Base-by-base conservation (phyloP, 2,113 vertebrate genomes). In the Seriola aureovittata region DNA sequence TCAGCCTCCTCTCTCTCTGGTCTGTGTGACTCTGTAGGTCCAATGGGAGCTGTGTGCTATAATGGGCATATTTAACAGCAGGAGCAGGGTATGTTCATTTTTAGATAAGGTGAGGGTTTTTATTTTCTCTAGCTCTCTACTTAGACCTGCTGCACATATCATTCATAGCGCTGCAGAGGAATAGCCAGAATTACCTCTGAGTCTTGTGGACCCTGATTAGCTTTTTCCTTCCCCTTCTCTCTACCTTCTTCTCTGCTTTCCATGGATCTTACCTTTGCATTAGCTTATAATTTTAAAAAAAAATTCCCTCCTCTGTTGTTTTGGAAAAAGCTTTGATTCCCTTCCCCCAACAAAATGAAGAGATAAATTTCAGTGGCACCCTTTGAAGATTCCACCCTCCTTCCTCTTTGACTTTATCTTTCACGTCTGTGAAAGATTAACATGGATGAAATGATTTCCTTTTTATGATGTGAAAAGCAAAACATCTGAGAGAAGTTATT, bases 221-320 rank as follows among this genome's bases (percentile, higher is more conserved):
- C 36, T 72, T 46, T 76, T 19, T 64, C 14, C 7, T 0, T 65
- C 29, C 11, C 46, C 29, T 44, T 57, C 48, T 25, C 32, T 38
- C 21, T 54, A 17, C 23, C 12, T 12, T 62, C 25, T 21, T 62
- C 19, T 80, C 29, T 52, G 11, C 69, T 57, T 23, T 57, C 46
- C 38, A 48, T n/a, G n/a, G 36, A 60, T 71, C 32, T 76, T 46
- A 85, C 68, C 70, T 79, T 84, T 78, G 79, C 80, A 76, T 90
- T n/a, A 38, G 23, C n/a, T 64, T 90, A 85, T 78, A 85, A 93
- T 90, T 92, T 8, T 81, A 91, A 86, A 72, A 55, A 64, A 50
- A 82, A 67, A 44, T 78, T 21, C 38, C 40, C 21, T 58, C 10
- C 68, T 68, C 48, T 65, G 69, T 71, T 73, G 78, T 84, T 86